Evolutionary conservation across 2,113 vertebrate species (phyloP), one percentile per base, ranked within the genome.

Genomic region (Xenopus laevis): DNA sequence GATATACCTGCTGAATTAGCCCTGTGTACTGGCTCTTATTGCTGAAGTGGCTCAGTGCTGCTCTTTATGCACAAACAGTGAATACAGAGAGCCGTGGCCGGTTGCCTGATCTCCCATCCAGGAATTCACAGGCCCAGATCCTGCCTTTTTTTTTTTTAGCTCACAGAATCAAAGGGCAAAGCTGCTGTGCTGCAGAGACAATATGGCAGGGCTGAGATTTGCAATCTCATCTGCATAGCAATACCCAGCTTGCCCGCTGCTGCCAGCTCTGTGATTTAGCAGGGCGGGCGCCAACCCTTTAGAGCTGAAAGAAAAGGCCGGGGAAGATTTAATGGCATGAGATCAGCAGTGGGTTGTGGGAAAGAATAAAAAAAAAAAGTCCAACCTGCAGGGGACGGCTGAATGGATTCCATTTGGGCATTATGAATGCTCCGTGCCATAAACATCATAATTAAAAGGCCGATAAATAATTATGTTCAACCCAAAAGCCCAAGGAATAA

Each of bases 211-310:
- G 73, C 53, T 66, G 23, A 12, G 46, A 76, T 57, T 59, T 55
- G 73, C 73, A 64, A 23, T 50, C 66, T 76, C 66, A 76, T 76
- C 59, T 69, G 66, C 73, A 76, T 76, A 76, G 66, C 66, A 76
- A 76, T 76, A 62, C 73, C 73, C 73, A 64, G 58, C 73, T 63
- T 69, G 33, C 59, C 66, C 46, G 58, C 21, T 10, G 7, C 46
- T 45, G 65, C 65, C 65, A 68, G 59, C 57, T 60, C 27, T 68
- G 53, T 50, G 72, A 74, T 59, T 60, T 62, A 47, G 55, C 55
- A 13, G 47, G 40, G 17, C 7, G 33, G 21, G 6, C 61, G 73
- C 65, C 73, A 76, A 63, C 66, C 69, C 69, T 66, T 63, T 33
- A 44, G 6, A 20, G 20, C 13, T 10, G 13, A 55, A 68, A 63